Evolutionary conservation across 2,113 vertebrate genomes (phyloP).

Genomic region (Stercorarius parasiticus): DNA sequence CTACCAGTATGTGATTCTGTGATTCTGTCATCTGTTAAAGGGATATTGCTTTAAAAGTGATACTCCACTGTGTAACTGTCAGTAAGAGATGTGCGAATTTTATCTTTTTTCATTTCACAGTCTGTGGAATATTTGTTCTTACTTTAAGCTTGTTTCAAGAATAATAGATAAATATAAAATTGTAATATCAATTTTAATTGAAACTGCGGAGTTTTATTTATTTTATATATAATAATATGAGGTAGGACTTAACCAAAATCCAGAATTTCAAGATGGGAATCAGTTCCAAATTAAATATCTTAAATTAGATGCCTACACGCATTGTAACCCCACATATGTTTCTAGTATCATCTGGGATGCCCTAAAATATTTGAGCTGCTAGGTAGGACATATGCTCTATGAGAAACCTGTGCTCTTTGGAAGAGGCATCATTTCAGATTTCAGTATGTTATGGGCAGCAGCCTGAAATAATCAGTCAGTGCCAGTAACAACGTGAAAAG

Average conservation of each 20-base stretch:
- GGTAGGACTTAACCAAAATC: background rate
- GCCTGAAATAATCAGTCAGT: background rate
- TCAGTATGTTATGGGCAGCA: background rate
- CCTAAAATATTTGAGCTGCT: background rate
- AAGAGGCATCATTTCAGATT: background rate
- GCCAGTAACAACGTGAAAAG: background rate
- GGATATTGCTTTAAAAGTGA: background rate
- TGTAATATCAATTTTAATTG: background rate
- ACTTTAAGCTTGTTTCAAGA: background rate
- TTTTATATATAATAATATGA: background rate
- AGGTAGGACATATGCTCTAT: background rate
- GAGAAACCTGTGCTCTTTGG: background rate
- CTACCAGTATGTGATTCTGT: background rate
- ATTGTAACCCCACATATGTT: background rate
- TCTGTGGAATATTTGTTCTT: background rate
- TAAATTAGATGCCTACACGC: background rate
- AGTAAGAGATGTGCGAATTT: background rate
- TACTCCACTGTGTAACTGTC: background rate
- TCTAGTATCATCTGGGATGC: background rate
- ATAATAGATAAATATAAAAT: background rate
- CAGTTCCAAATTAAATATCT: background rate
- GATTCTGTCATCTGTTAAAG: background rate
- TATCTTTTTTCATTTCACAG: background rate
- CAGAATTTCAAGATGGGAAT: background rate
- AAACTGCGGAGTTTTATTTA: background rate